phyloP scores from a whole-genome alignment of 2,113 vertebrate genomes.

The Suncus etruscus region DNA sequence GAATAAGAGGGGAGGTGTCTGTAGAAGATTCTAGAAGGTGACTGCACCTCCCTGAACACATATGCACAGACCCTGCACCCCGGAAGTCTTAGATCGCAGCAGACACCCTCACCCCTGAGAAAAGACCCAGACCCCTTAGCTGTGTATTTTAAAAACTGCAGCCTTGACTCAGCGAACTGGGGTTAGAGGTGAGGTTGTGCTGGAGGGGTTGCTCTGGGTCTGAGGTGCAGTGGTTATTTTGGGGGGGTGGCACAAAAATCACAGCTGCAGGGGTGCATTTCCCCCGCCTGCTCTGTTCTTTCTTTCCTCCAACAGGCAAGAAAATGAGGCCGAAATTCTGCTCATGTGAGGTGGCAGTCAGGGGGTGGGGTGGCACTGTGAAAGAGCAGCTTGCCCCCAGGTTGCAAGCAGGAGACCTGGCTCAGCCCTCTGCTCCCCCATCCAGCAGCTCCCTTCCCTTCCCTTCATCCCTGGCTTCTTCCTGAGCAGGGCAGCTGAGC shows the following conservation, averaged over 20 bases:
- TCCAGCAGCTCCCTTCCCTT: neutral
- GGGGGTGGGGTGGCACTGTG: neutral
- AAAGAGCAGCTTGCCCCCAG: neutral
- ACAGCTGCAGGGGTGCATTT: neutral
- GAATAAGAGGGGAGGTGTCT: no score
- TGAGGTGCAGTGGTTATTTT: no score
- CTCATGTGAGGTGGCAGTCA: fast-evolving
- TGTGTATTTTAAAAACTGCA: no score
- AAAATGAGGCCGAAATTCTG: no score
- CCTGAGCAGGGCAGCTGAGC: no score
- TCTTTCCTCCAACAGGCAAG: neutral
- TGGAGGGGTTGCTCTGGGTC: fast-evolving
- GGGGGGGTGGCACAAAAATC: no score
- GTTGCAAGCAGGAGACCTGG: neutral
- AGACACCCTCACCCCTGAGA: neutral
- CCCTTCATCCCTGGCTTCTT: neutral
- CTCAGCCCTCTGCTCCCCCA: neutral
- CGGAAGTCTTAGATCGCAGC: no score
- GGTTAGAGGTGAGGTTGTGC: no score
- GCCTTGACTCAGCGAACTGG: no score
- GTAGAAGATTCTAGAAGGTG: no score
- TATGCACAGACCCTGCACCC: no score
- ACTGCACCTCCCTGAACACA: no score
- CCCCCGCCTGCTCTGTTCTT: fast-evolving
- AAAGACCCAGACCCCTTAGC: neutral